Conservation (phyloP, 2,797 vertebrate species). For the Chromobotia macracanthus region DNA sequence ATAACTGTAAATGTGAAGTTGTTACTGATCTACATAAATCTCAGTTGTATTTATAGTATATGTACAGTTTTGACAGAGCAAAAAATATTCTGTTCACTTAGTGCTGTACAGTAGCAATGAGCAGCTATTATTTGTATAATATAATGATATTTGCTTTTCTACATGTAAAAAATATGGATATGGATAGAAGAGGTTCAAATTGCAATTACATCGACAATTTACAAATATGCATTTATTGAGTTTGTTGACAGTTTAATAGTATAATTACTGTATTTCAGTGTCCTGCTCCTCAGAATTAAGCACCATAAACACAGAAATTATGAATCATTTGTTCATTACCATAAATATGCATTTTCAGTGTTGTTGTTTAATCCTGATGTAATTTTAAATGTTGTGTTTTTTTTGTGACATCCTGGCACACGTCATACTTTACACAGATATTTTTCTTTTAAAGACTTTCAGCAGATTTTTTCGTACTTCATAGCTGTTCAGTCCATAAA, state of each 20-base stretch:
- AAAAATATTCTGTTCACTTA: not conserved
- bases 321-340: not conserved
- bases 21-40: not conserved
- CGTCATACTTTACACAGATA: not conserved
- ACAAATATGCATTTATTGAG: not conserved
- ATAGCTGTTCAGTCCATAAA: conserved; percentile 75
- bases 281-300: too few species aligned
- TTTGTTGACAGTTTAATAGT: not conserved
- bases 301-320: not conserved
- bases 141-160: not conserved
- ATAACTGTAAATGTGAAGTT: not conserved
- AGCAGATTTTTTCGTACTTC: conserved; percentile 71
- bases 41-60: not conserved
- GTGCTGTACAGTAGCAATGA: not conserved
- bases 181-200: not conserved
- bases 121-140: not conserved
- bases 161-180: not conserved
- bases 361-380: not conserved
- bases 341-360: not conserved
- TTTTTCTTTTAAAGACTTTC: conserved; percentile 52
- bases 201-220: not conserved
- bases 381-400: not conserved
- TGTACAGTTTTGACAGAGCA: not conserved
- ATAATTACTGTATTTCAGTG: not conserved
- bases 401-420: not conserved